A percentile compares a stretch with the other conserved stretches of the same genome.
Evolutionary conservation across 2,888 invertebrate genomes (phyloP).

Genomic region (Lepidocyrtoides sp.): DNA sequence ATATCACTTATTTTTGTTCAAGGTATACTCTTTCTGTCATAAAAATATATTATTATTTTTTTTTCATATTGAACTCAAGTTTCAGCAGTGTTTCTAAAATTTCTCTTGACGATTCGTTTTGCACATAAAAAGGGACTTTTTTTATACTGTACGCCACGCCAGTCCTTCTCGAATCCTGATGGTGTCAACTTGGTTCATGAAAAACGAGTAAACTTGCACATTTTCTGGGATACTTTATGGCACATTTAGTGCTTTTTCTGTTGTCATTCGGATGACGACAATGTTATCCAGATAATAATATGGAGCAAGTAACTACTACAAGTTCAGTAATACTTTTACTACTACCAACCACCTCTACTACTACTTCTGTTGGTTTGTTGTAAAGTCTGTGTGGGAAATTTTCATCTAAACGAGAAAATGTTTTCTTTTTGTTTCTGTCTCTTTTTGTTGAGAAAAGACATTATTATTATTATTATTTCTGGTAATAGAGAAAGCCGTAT

Average conservation of each 20-base stretch:
- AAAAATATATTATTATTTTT: too few species aligned
- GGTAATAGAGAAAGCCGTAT: not conserved
- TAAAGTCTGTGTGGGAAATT: not conserved
- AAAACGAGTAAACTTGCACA: constrained; percentile 70
- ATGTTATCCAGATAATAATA: not conserved
- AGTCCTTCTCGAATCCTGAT: constrained; percentile 44
- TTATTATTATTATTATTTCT: constrained; percentile 12
- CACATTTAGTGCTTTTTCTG: constrained; percentile 38
- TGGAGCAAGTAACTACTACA: not conserved
- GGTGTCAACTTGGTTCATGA: constrained; percentile 67
- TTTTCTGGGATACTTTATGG: constrained; percentile 49
- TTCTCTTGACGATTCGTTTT: constrained; percentile 23
- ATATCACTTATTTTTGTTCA: not conserved
- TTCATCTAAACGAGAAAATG: constrained; percentile 36
- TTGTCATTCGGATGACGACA: constrained; percentile 28
- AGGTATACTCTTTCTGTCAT: too few species aligned
- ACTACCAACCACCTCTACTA: too few species aligned
- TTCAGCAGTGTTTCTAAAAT: not conserved
- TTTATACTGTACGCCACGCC: too few species aligned
- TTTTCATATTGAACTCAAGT: too few species aligned
- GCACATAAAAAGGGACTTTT: constrained; percentile 38
- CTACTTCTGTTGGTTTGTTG: too few species aligned
- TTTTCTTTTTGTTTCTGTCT: constrained; percentile 60
- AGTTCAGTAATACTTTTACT: too few species aligned
- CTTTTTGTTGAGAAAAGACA: constrained; percentile 2